These are phyloP conservation scores for Papilio dardanus DNA, from an alignment of 1,140 invertebrate species.

Conservation along the genomic window DNA sequence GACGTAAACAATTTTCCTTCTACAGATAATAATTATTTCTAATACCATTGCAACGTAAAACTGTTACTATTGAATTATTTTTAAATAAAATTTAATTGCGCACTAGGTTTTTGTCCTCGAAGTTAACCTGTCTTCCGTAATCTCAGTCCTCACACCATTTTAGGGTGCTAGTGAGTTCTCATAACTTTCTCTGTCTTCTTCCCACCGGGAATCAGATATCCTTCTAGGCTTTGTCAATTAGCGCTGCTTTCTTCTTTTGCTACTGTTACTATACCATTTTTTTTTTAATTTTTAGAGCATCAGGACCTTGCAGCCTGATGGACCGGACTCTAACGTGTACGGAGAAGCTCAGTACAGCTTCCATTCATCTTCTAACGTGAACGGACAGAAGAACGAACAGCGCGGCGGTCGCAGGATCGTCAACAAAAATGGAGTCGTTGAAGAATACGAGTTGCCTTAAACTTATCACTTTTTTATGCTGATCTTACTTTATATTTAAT, in stretches of 20 bases:
- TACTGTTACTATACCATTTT: background rate
- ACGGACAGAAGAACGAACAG: conserved; percentile 49
- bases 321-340: conserved; percentile 53
- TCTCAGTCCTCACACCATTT: too few species aligned
- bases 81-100: too few species aligned
- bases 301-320: conserved; percentile 50
- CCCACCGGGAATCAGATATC: too few species aligned
- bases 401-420: conserved; percentile 56
- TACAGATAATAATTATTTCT: background rate
- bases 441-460: conserved; percentile 50
- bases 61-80: background rate
- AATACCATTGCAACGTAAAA: background rate
- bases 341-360: conserved; percentile 56
- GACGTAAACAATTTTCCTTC: background rate
- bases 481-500: background rate
- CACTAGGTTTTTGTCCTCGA: too few species aligned
- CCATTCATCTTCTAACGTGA: conserved; percentile 49
- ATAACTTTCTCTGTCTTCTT: too few species aligned
- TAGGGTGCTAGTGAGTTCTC: too few species aligned
- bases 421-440: conserved; percentile 55
- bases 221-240: too few species aligned
- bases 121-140: too few species aligned
- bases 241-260: background rate
- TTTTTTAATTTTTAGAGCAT: conserved; percentile 41
- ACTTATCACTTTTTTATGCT: background rate